These are phyloP conservation scores for Ailurus styani DNA, from an alignment of 2,113 vertebrate species.

Conservation along the genomic window DNA sequence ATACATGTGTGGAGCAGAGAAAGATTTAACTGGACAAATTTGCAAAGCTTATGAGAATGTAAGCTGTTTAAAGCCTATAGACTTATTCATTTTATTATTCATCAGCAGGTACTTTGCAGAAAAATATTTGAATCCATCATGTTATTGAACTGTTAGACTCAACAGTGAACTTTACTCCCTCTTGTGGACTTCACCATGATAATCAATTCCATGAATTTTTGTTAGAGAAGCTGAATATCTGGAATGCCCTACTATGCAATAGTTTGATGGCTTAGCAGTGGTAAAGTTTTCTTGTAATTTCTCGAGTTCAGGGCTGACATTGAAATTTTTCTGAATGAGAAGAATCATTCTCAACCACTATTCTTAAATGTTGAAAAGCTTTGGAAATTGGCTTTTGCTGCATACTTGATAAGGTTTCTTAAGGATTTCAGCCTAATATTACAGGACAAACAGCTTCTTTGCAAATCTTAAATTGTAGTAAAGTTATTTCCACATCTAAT, in stretches of 20 bases:
- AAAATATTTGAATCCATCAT: background rate
- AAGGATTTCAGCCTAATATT: background rate
- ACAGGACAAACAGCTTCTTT: background rate
- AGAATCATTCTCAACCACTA: background rate
- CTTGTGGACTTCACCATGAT: background rate
- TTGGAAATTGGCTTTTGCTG: conserved; percentile 9
- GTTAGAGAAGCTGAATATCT: background rate
- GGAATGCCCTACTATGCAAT: background rate
- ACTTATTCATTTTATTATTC: background rate
- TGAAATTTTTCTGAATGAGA: background rate
- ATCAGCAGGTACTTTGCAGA: background rate
- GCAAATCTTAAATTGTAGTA: background rate
- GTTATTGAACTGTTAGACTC: background rate
- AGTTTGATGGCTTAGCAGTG: background rate
- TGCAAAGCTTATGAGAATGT: background rate
- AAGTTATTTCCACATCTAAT: background rate
- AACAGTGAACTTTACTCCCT: background rate
- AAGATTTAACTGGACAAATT: background rate
- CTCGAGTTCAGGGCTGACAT: background rate
- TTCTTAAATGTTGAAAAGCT: background rate
- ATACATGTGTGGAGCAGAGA: background rate
- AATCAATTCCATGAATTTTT: background rate
- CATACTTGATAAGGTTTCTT: background rate
- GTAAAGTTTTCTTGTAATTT: background rate
- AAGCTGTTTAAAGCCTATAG: background rate